A percentile compares a stretch with the other conserved stretches of the same genome.
Evolutionary conservation across 2,888 invertebrate genomes (phyloP).

Genomic region (Limnephilus rhombicus): DNA sequence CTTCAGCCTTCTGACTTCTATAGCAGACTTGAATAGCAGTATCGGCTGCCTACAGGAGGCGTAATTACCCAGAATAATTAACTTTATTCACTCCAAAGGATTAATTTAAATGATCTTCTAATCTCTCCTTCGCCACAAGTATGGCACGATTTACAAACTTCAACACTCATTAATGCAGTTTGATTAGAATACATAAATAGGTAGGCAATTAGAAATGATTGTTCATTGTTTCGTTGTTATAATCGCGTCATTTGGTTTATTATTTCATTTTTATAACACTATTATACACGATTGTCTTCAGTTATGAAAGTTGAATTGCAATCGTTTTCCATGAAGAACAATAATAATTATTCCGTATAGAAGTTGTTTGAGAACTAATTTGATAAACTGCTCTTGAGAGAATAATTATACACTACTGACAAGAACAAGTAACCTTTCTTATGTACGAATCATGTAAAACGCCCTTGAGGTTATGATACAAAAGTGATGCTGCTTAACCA

Average conservation of each 20-base stretch:
- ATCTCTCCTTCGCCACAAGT: background rate
- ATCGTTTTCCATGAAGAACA: background rate
- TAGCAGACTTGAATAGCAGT: background rate
- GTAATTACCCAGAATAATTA: background rate
- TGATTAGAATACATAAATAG: background rate
- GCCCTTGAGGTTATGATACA: background rate
- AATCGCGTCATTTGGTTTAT: background rate
- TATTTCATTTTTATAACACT: background rate
- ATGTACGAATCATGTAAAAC: background rate
- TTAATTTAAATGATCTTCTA: background rate
- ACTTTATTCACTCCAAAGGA: background rate
- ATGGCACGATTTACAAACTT: background rate
- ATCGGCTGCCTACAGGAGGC: background rate
- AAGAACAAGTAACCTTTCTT: background rate
- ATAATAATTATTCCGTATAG: background rate
- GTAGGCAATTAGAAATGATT: background rate
- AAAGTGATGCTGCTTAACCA: background rate
- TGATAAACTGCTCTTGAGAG: background rate
- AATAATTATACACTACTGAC: background rate
- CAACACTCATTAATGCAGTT: background rate
- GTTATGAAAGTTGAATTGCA: background rate
- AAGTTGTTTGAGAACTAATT: background rate
- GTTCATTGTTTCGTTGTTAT: background rate
- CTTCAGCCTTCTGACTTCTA: background rate
- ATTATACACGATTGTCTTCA: background rate